Base-by-base conservation (phyloP, 2,797 vertebrate genomes). In the Notoglanidium macrostoma region DNA sequence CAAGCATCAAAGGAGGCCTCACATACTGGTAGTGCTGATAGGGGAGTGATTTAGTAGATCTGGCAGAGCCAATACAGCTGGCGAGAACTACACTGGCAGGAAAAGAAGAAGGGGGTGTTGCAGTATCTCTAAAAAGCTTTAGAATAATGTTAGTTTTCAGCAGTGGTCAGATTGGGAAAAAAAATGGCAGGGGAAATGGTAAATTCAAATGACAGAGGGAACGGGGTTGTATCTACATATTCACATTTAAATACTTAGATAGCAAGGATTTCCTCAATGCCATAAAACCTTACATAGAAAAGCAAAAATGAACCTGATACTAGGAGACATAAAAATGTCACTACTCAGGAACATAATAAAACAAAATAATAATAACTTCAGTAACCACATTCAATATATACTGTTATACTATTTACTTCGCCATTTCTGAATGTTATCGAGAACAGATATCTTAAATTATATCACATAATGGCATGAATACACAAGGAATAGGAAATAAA, bases 21-120 rank as follows among this genome's bases (percentile, higher is more conserved):
- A 65, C 59, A 89, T 88, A 88, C 72, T 92, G 87, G 44, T 85
- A 81, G 88, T 90, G 91, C 84, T 1, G 76, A 84, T 68, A 63
- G 23, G 82, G 46, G 55, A 32, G 82, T 80, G 76, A 85, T 81
- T 63, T 80, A 81, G 65, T 79, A 49, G 63, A 70, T 79, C 57
- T 87, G 87, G 63, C 63, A 77, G 81, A 83, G 32, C 6, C 26
- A 57, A 44, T 84, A 49, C 59, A 83, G 63, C 54, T 35, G 73
- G 74, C 61, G 57, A 44, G 15, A 51, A n/a, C 63, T 57, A 80
- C 32, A 80, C 49, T 85, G 70, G 55, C 70, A 73, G 57, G 55
- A 46, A 63, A 9, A 49, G 23, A 7, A 76, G 32, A 83, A 55
- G 65, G 49, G 63, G 49, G 49, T 59, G 82, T 55, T 84, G 21